Conservation (phyloP, 2,113 vertebrate species). For the Oreocharis arfaki region DNA sequence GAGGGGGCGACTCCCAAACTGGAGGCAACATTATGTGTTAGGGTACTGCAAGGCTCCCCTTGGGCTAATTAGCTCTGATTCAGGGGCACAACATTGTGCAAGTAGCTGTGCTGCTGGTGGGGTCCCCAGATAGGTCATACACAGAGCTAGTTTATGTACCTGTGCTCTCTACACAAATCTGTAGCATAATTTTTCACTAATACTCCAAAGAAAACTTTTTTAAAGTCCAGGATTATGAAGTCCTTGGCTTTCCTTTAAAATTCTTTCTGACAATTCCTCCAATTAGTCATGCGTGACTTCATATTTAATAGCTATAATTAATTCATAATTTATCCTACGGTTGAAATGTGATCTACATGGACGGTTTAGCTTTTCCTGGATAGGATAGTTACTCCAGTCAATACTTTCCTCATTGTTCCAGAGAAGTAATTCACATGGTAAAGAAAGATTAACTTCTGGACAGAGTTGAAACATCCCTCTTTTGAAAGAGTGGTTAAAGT, state of each 20-base stretch:
- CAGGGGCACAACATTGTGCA: neutral
- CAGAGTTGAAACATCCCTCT: neutral
- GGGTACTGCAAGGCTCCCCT: neutral
- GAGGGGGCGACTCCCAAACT: neutral
- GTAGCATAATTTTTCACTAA: neutral
- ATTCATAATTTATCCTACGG: neutral
- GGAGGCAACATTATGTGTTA: neutral
- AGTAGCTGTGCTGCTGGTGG: neutral
- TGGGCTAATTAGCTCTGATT: neutral
- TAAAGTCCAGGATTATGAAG: neutral
- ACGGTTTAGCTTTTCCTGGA: neutral
- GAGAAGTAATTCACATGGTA: neutral
- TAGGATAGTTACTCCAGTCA: neutral
- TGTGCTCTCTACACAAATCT: neutral
- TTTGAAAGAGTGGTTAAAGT: neutral
- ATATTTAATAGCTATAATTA: conserved; percentile 28
- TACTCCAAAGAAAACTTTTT: neutral
- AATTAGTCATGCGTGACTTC: neutral
- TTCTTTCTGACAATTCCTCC: neutral
- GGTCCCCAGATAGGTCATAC: neutral
- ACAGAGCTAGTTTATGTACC: neutral
- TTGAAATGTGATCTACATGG: neutral
- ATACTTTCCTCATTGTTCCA: neutral
- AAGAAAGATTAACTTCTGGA: neutral
- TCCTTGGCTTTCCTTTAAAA: neutral